Evolutionary conservation across 2,888 invertebrate genomes (phyloP).

Genomic region (Andrena fulva): DNA sequence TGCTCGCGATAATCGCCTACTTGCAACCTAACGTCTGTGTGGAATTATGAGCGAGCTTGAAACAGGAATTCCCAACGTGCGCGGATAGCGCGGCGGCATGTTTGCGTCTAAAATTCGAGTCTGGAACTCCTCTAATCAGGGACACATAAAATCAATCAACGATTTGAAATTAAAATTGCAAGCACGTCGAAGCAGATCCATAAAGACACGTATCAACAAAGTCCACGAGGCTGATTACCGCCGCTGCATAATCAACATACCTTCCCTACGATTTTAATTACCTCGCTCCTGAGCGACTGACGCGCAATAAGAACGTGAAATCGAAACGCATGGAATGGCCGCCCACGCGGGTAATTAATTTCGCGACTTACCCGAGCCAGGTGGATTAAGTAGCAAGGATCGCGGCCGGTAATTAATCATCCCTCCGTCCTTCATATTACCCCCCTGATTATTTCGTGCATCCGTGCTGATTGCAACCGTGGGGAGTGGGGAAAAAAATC

Average conservation of each 20-base stretch:
- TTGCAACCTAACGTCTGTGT: background rate
- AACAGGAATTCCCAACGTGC: background rate
- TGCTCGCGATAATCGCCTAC: background rate
- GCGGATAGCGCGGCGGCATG: too few relatives aligned
- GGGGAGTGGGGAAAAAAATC: background rate
- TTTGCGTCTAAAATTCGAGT: too few relatives aligned
- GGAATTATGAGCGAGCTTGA: background rate
- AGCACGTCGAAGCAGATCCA: too few relatives aligned
- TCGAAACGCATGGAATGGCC: too few relatives aligned
- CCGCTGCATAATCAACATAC: background rate
- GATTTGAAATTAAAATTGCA: too few relatives aligned
- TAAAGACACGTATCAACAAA: too few relatives aligned
- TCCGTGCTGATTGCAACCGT: background rate
- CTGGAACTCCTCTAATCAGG: too few relatives aligned
- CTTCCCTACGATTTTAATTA: slow-evolving; percentile 20
- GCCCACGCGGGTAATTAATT: slow-evolving; percentile 52
- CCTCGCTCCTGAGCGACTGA: background rate
- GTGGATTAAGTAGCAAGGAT: slow-evolving; percentile 32
- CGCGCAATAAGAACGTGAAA: background rate
- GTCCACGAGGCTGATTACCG: background rate
- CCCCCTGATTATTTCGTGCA: slow-evolving; percentile 8
- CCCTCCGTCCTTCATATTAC: background rate
- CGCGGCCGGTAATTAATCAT: background rate
- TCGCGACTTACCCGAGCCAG: slow-evolving; percentile 42
- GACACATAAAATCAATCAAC: too few relatives aligned